phyloP scores from a whole-genome alignment of 92 coral and sea anemone species.

The Phymanthus crucifer region DNA sequence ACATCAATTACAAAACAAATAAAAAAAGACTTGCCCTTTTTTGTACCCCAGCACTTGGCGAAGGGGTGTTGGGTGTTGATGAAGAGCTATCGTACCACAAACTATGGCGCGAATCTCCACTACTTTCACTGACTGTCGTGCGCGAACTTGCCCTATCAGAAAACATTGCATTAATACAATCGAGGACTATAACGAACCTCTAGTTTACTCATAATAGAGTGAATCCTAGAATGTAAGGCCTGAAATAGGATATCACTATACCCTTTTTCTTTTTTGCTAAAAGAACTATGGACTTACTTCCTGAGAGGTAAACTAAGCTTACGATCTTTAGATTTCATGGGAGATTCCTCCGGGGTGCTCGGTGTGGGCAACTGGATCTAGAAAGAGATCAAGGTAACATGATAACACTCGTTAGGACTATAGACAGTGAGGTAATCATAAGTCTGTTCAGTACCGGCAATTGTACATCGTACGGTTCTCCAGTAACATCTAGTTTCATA shows the following conservation, averaged over 20 bases:
- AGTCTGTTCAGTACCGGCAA: constrained; percentile 6
- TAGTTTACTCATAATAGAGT: no score
- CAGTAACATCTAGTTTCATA: constrained; percentile 83
- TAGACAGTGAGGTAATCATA: background rate
- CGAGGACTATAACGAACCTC: background rate
- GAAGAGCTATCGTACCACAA: constrained; percentile 49
- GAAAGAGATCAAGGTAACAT: background rate
- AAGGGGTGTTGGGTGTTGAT: constrained; percentile 14
- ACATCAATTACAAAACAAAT: background rate
- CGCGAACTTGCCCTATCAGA: constrained; percentile 25
- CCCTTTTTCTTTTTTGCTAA: no score
- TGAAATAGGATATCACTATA: no score
- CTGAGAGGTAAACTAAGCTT: constrained; percentile 36
- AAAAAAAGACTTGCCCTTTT: background rate
- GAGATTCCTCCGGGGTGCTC: constrained; percentile 25
- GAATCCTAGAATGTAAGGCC: no score
- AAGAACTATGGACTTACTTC: constrained; percentile 33
- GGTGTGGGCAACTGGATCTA: constrained; percentile 5
- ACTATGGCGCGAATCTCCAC: constrained; percentile 34
- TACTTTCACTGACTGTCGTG: constrained; percentile 16
- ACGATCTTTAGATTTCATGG: constrained; percentile 32
- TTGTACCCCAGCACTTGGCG: constrained; percentile 20
- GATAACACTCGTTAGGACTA: background rate
- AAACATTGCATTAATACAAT: background rate
- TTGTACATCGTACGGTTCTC: constrained; percentile 65